Percentiles rank a stretch among this genome's conserved stretches.
These are phyloP conservation scores for Armadillidium nasatum DNA, from an alignment of 1,140 invertebrate species.

Conservation along the genomic window DNA sequence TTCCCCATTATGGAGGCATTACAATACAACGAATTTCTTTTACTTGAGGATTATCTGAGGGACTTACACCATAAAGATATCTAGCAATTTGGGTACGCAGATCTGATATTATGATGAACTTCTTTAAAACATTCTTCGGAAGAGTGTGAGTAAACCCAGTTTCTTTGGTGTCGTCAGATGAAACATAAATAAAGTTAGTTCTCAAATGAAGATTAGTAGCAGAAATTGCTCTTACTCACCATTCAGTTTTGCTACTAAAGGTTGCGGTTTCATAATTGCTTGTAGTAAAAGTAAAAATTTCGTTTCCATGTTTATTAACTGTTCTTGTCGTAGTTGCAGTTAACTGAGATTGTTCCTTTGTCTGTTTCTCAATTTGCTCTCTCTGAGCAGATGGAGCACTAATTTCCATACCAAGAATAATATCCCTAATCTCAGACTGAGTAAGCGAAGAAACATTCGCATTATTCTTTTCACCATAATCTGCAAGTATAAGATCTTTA, in stretches of 20 bases:
- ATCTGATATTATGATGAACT: slow-evolving; percentile 99
- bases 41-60: slow-evolving; percentile 96
- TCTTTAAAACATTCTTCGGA: slow-evolving; percentile 97
- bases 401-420: slow-evolving; percentile 99
- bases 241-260: slow-evolving; percentile 97
- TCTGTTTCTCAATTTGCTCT: slow-evolving; percentile 99
- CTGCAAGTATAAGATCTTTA: slow-evolving; percentile 96
- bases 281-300: slow-evolving; percentile 98
- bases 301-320: slow-evolving; percentile 98
- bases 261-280: slow-evolving; percentile 98
- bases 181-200: slow-evolving; percentile 99
- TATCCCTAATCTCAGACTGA: slow-evolving; percentile 98
- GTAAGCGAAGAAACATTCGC: slow-evolving; percentile 98
- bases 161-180: slow-evolving; percentile 98
- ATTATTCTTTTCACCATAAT: slow-evolving; percentile 99
- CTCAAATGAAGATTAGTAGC: slow-evolving; percentile 96
- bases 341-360: slow-evolving; percentile 96
- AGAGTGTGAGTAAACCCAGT: slow-evolving; percentile 98
- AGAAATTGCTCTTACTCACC: slow-evolving; percentile 95
- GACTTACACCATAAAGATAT: slow-evolving; percentile 93
- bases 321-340: slow-evolving; percentile 97
- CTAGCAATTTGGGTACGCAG: slow-evolving; percentile 88
- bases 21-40: slow-evolving; percentile 98
- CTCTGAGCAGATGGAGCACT: slow-evolving; percentile 96
- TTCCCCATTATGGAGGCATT: slow-evolving; percentile 97